Conservation (phyloP, 2,113 vertebrate genomes). For the Tinamus guttatus region DNA sequence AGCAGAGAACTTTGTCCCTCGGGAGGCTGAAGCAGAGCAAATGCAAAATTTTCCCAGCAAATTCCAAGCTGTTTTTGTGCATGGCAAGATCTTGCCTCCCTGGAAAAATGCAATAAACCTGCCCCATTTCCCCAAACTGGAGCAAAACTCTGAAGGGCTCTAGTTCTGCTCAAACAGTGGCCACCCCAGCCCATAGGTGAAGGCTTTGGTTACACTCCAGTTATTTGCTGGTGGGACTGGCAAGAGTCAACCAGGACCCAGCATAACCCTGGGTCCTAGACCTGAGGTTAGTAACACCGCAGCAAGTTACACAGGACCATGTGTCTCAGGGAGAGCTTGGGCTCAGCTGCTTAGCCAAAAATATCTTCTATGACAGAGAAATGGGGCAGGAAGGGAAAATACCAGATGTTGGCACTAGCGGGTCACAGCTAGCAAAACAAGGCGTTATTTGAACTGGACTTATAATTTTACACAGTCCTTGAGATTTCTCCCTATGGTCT, state of each 20-base stretch:
- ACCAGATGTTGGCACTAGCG: background rate
- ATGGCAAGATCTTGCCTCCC: background rate
- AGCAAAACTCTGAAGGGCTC: background rate
- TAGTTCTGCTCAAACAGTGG: background rate
- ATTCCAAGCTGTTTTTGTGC: background rate
- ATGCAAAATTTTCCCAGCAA: background rate
- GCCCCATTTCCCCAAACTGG: background rate
- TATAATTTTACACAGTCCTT: no score
- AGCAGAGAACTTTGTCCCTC: background rate
- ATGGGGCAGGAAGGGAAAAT: background rate
- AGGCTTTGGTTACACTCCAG: rapidly evolving
- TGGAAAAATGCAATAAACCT: background rate
- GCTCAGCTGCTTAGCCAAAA: background rate
- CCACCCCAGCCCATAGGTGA: rapidly evolving
- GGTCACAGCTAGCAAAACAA: rapidly evolving
- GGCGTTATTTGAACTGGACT: background rate
- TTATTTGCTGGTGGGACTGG: background rate
- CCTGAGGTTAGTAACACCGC: rapidly evolving
- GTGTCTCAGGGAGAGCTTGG: background rate
- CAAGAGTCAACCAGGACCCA: background rate
- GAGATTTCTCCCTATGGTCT: background rate
- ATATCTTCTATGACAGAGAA: background rate
- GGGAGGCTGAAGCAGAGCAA: no score
- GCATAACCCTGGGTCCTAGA: background rate
- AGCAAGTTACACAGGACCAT: no score